Base-by-base conservation (phyloP, 2,888 invertebrate species). In the Drosophila antonietae region DNA sequence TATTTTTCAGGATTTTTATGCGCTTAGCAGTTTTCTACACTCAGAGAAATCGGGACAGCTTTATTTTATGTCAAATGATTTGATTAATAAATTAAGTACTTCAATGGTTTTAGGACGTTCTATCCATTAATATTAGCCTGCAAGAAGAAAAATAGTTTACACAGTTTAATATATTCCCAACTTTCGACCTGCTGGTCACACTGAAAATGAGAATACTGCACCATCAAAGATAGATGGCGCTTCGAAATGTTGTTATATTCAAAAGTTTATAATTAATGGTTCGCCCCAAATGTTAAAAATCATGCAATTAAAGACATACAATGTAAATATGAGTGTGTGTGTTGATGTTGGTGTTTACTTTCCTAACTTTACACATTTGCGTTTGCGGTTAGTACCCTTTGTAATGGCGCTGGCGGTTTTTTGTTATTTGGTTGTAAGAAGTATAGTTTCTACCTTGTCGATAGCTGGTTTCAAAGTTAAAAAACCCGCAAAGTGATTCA, bases 361-460 rank as follows among this genome's bases (percentile, higher is more conserved):
- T 62, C 39, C 33, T 49, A 83, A 76, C 68, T 78, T 73, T 63
- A 53, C 56, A 63, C 71, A 75, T 78, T 78, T 81, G 55, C 81
- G 68, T 76, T 83, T 83, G 81, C 60, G 87, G 83, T 83, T 41
- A 18, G 33, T n/a, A n/a, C n/a, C 68, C 64, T 66, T 71, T 76
- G 59, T 59, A 35, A 18, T 31, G 58, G 15, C 46, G 35, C 41
- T 37, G 58, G 61, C 65, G 83, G 61, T 76, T 52, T 51, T 69
- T 56, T 61, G 12, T 59, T 12, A 20, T 52, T 52, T 46, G 33
- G 33, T 41, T 51, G n/a, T n/a, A 49, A 49, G 15, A 28, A 31
- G n/a, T 31, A 35, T 23, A 63, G 33, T 18, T 58, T 39, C 31
- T 57, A 55, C 20, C 23, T 35, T n/a, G 14, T 9, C 37, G 58